These are phyloP conservation scores for Spilosoma lubricipeda DNA, from an alignment of 2,888 invertebrate species.

Conservation along the genomic window DNA sequence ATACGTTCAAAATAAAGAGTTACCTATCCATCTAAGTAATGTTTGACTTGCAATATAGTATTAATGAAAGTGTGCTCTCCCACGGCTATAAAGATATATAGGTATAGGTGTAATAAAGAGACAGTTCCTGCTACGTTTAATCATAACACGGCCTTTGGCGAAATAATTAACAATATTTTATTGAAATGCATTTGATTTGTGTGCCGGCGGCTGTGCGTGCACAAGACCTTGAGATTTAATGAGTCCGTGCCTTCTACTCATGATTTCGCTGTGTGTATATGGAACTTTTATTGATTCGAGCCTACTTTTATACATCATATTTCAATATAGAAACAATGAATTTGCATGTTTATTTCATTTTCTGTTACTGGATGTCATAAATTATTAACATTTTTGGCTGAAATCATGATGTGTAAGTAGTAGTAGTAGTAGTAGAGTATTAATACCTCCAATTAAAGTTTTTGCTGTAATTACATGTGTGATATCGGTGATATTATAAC, in stretches of 20 bases:
- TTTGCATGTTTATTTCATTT: neutral
- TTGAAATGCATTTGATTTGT: constrained; percentile 48
- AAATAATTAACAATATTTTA: constrained; percentile 51
- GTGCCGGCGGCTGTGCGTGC: constrained; percentile 34
- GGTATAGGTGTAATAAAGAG: constrained; percentile 30
- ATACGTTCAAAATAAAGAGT: too few relatives aligned
- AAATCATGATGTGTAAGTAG: too few relatives aligned
- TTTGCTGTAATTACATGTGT: neutral
- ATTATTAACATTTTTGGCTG: too few relatives aligned
- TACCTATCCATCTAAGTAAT: neutral
- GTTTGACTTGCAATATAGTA: neutral
- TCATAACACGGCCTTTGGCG: constrained; percentile 39
- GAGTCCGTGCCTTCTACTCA: constrained; percentile 20
- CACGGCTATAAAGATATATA: constrained; percentile 11
- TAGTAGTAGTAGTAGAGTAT: too few relatives aligned
- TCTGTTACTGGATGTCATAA: neutral
- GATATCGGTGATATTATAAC: too few relatives aligned
- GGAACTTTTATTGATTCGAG: neutral
- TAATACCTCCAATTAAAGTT: neutral
- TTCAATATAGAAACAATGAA: neutral
- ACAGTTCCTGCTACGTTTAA: constrained; percentile 30
- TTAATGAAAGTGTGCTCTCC: neutral
- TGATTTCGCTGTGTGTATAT: constrained; percentile 9
- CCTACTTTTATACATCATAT: neutral
- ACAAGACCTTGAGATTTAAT: constrained; percentile 42